Evolutionary conservation across 2,888 invertebrate genomes (phyloP), one percentile per base, ranked within the genome.

Genomic region (Eledona agricola): DNA sequence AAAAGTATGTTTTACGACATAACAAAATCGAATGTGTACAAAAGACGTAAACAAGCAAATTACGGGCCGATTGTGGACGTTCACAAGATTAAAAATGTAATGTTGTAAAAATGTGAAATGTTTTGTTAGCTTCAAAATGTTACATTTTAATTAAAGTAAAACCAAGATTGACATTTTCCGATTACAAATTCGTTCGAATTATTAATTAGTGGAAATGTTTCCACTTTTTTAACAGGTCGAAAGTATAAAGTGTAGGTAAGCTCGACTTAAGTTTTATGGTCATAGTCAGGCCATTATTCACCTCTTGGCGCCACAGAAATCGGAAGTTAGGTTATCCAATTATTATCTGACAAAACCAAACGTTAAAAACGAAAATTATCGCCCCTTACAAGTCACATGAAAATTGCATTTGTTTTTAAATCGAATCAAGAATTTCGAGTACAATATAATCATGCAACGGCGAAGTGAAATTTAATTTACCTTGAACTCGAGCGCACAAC

Each of bases 311-410:
- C 42, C 29, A 29, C 29, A 42, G 29, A 15, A 32, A 28, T 16
- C 45, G 25, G 34, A 45, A 45, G 32, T 45, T 45, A 34, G 32
- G 45, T 45, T 34, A 45, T 32, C 31, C 45, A 45, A 29, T 42
- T 42, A 45, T 45, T 45, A 45, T 25, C 45, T 32, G 45, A 45
- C 32, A 45, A 32, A 45, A 45, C 32, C 45, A 42, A 20, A 42
- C 19, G 19, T 29, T 19, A 42, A 42, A 42, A 42, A 42, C 42
- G 28, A 19, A 28, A 42, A 42, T 42, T 42, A 42, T 42, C 42
- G 28, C 42, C 42, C 42, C 17, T 19, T 29, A 28, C 11, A 42
- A 20, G 6, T 29, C 28, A 29, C 42, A 23, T 13, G 6, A 42
- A 40, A 42, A 29, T 42, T 38, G 16, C n/a, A n/a, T n/a, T n/a